Evolutionary conservation across 2,113 vertebrate genomes (phyloP), one percentile per base, ranked within the genome.

Genomic region (Maccullochella peelii): DNA sequence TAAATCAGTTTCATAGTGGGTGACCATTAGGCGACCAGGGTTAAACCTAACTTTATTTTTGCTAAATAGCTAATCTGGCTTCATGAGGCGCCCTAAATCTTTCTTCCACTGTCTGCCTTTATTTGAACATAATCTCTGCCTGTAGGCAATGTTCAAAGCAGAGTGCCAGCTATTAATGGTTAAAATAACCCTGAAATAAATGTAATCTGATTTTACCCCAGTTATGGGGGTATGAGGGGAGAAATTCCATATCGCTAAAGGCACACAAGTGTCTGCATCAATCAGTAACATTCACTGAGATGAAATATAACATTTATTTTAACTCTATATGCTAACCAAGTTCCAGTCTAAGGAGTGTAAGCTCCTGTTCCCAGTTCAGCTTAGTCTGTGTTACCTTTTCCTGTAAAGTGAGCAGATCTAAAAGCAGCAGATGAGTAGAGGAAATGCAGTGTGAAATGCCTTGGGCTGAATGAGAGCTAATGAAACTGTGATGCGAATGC

Each of bases 371-470:
- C 54, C 50, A 25, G 71, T 62, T 83, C 44, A 47, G 61, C 78
- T 77, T 30, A 27, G 27, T 58, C 81, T 30, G 42, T 81, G 63
- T 84, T 91, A 91, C 86, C 88, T 91, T 89, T 83, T 67, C 71
- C 86, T 85, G 83, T 82, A 92, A 84, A 77, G 72, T 55, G 84
- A 85, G 81, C 62, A 67, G 83, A 90, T 90, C 88, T 88, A 77
- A 86, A 83, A 74, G 86, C 55, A 67, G 91, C 89, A 87, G 89
- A 93, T 87, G 90, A 93, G 90, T 57, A 9, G 85, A 85, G 85
- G 86, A 87, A 89, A 92, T 86, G 89, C 89, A 87, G 89, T 82
- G 92, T 89, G 89, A 92, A 92, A 84, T 16, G 86, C 92, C 90
- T 65, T 40, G 63, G 87, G 94, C 88, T 74, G 82, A 90, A 88